phyloP scores from a whole-genome alignment of 2,888 invertebrate genomes.

The Diaprepes abbreviatus region DNA sequence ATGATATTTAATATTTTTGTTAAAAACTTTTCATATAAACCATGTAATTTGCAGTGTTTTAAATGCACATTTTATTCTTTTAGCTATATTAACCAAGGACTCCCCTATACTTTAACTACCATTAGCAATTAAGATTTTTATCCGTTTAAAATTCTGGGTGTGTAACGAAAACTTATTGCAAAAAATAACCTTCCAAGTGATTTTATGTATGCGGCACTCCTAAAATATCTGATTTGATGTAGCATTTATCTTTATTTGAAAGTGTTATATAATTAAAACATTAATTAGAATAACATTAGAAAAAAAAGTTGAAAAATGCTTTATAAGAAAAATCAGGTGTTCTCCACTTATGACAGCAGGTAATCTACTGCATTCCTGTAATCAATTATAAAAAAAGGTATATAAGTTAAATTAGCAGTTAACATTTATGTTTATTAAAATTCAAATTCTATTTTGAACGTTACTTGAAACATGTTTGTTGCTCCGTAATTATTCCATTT shows the following conservation, averaged over 20 bases:
- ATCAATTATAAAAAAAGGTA: constrained; percentile 18
- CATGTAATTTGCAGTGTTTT: background rate
- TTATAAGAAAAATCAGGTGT: constrained; percentile 17
- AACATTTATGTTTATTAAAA: too few species aligned
- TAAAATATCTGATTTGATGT: constrained; percentile 21
- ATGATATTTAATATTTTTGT: too few species aligned
- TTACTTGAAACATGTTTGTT: too few species aligned
- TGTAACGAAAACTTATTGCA: constrained; percentile 26
- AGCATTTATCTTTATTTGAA: constrained; percentile 20
- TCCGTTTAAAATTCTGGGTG: constrained; percentile 41
- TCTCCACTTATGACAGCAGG: background rate
- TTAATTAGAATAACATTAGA: constrained; percentile 7
- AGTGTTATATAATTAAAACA: constrained; percentile 15
- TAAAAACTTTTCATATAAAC: background rate
- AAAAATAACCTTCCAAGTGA: constrained; percentile 28
- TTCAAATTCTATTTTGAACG: too few species aligned
- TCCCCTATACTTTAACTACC: constrained; percentile 3
- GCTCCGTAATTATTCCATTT: too few species aligned
- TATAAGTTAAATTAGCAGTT: too few species aligned
- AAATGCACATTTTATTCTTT: background rate
- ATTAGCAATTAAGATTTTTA: constrained; percentile 43
- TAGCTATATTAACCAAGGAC: constrained; percentile 12
- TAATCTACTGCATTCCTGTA: constrained; percentile 31
- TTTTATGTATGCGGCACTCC: constrained; percentile 29
- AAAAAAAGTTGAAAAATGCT: constrained; percentile 8